Percentiles rank a stretch among this genome's conserved stretches.
These are phyloP conservation scores for Anniella stebbinsi DNA, from an alignment of 2,797 vertebrate genomes.

Conservation along the genomic window DNA sequence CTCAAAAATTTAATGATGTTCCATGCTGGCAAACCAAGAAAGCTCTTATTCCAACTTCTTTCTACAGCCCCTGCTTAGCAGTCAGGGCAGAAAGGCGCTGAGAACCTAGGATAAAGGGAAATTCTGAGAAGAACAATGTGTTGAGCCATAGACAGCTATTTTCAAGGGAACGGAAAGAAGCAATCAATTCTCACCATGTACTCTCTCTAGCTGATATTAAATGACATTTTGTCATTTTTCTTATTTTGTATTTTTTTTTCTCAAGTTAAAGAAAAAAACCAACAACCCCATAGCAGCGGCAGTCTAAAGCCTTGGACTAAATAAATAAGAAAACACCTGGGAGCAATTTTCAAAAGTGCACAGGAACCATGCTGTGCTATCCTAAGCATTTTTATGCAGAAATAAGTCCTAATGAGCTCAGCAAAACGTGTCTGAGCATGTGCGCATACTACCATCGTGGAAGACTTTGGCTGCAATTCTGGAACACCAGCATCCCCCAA, in stretches of 20 bases:
- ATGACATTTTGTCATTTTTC: background rate
- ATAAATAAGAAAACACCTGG: background rate
- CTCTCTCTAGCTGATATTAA: slow-evolving; percentile 28
- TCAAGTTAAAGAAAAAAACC: background rate
- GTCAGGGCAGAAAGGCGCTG: slow-evolving; percentile 36
- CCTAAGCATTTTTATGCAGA: background rate
- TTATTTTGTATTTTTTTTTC: too few relatives aligned
- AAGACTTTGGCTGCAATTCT: background rate
- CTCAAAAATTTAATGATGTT: slow-evolving; percentile 64
- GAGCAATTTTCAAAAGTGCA: background rate
- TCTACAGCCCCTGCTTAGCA: slow-evolving; percentile 46
- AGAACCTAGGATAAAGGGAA: slow-evolving; percentile 15
- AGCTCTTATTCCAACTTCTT: slow-evolving; percentile 46
- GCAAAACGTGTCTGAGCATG: background rate
- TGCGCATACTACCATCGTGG: background rate
- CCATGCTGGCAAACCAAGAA: slow-evolving; percentile 51
- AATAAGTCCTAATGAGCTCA: background rate
- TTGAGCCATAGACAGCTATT: slow-evolving; percentile 33
- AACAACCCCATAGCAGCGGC: background rate
- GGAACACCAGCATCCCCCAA: background rate
- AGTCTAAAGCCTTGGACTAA: background rate
- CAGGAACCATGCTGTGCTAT: background rate
- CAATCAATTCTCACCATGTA: slow-evolving; percentile 23
- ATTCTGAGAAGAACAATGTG: slow-evolving; percentile 31
- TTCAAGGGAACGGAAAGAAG: slow-evolving; percentile 36